A percentile compares a stretch with the other conserved stretches of the same genome.
Conservation (phyloP, 2,888 invertebrate genomes). For the Catocala fraxini region DNA sequence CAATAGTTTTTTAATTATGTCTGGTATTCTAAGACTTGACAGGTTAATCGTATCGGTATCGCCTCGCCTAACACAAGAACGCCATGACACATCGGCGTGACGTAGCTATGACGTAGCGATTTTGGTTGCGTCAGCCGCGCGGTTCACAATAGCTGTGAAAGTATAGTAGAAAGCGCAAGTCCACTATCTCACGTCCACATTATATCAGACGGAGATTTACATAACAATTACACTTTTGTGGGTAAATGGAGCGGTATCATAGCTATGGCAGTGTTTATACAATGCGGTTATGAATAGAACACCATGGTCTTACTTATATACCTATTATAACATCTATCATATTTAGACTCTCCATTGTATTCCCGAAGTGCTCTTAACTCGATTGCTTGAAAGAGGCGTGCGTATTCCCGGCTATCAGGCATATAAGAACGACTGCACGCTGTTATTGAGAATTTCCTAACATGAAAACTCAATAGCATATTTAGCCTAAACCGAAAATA, state of each 20-base stretch:
- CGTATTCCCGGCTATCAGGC: no score
- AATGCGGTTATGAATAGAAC: not conserved
- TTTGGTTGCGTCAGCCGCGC: conserved; percentile 71
- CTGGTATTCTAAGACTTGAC: no score
- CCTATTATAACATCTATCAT: no score
- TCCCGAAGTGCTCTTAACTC: no score
- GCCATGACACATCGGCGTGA: conserved; percentile 35
- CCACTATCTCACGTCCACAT: conserved; percentile 80
- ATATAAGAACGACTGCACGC: no score
- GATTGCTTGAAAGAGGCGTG: no score
- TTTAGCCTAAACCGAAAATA: no score
- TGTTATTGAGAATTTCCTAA: no score
- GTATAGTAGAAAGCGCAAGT: conserved; percentile 85
- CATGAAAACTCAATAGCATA: no score
- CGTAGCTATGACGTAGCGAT: conserved; percentile 51
- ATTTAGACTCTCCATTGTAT: no score
- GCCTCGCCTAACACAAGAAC: conserved; percentile 2
- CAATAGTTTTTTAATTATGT: no score
- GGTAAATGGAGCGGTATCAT: conserved; percentile 81
- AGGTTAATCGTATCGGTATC: not conserved
- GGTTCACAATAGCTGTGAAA: conserved; percentile 83
- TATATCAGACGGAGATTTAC: conserved; percentile 83
- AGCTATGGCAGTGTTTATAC: conserved; percentile 39
- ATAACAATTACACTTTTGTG: conserved; percentile 80
- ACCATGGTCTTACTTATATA: not conserved